Base-by-base conservation (phyloP, 2,888 invertebrate species). In the Dusona sp. region DNA sequence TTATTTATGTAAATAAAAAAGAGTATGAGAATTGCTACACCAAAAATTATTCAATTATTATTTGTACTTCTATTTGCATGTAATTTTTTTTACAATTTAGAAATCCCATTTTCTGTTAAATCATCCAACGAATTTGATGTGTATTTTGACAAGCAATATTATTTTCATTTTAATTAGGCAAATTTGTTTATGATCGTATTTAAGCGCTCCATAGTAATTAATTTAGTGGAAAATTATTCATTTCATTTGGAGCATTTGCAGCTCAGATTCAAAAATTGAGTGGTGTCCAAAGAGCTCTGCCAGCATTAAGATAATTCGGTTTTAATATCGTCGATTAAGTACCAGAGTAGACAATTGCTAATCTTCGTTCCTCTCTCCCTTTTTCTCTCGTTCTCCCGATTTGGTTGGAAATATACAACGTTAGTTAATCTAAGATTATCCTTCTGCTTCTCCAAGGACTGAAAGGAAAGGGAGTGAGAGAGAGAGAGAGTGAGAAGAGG, bases 301-400 rank as follows among this genome's bases (percentile, higher is more conserved):
- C 6, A 54, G 42, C 57, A 70, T 90, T 89, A 90, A 89, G 89
- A 89, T 85, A 79, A 82, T 74, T 79, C 75, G 54, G 84, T 83
- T 89, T 91, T 91, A 89, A 90, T 91, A 89, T 87, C 84, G 83
- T 70, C 84, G 87, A 83, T 88, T 89, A 90, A 88, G 87, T 86
- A 87, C 88, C 84, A 87, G 75, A 86, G 89, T 86, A 91, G 90
- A 90, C 91, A 90, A 89, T 90, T 84, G 87, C 89, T 90, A 91
- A 91, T 90, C 89, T 89, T 72, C 29, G 77, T 72, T 83, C 16
- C 57, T 11, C 73, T 45, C 45, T 4, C 22, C 25, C 67, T 13
- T 33, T 29, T 1, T 61, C 48, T 48, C 70, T 25, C 74, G 2
- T 11, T n/a, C 54, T 36, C 36, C 19, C 42, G 16, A 22, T 38